phyloP scores from a whole-genome alignment of 2,888 invertebrate species.

The Zaprionus lineosus region DNA sequence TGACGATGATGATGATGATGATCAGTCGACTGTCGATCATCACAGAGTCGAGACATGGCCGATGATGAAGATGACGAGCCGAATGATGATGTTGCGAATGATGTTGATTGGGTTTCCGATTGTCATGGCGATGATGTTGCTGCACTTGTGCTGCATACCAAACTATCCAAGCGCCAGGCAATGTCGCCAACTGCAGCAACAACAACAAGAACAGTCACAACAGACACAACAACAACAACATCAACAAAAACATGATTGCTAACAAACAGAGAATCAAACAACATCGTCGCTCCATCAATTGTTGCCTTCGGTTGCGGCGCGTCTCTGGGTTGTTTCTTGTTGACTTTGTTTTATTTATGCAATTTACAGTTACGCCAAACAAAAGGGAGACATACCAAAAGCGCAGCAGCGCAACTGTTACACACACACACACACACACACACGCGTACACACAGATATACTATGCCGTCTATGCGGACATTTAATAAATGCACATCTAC shows the following conservation, averaged over 20 bases:
- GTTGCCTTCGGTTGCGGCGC: conserved; percentile 21
- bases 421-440: not conserved
- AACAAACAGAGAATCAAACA: conserved; percentile 33
- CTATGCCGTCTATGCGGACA: not conserved
- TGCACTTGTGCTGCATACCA: conserved; percentile 77
- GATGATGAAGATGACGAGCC: conserved; percentile 43
- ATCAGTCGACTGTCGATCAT: conserved; percentile 46
- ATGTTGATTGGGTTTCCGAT: conserved; percentile 38
- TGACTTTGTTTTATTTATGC: conserved; percentile 73
- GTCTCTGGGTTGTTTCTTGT: conserved; percentile 34
- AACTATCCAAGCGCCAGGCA: conserved; percentile 69
- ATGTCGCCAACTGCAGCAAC: conserved; percentile 62
- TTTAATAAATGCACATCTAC: too few species aligned
- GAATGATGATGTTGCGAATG: conserved; percentile 33
- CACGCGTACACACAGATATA: not conserved
- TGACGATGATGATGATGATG: conserved; percentile 29
- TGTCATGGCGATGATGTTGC: conserved; percentile 46
- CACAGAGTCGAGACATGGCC: conserved; percentile 36
- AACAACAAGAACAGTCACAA: conserved; percentile 28
- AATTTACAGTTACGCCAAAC: conserved; percentile 68
- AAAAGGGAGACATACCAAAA: conserved; percentile 40
- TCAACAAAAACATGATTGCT: conserved; percentile 20
- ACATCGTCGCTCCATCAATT: conserved; percentile 55
- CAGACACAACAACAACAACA: conserved; percentile 23
- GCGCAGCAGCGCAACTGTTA: conserved; percentile 1